A percentile compares a stretch with the other conserved stretches of the same genome.
Evolutionary conservation across 2,888 invertebrate species (phyloP).

Genomic region (Dynastes grantii): DNA sequence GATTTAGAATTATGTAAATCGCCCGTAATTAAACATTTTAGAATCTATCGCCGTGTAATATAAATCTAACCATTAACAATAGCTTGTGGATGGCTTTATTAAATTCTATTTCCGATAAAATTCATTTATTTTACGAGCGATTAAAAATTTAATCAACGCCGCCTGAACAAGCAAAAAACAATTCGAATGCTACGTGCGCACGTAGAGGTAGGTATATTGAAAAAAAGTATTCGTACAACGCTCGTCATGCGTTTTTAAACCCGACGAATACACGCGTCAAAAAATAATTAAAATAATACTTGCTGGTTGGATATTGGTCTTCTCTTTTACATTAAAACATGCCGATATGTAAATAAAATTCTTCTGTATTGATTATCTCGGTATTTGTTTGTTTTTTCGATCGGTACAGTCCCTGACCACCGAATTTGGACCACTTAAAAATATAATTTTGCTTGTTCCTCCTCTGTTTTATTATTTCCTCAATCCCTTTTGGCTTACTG

Average conservation of each 20-base stretch:
- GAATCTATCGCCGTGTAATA: not conserved
- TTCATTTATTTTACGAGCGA: conserved; percentile 17
- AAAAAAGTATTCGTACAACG: not conserved
- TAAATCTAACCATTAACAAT: not conserved
- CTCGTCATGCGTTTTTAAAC: not conserved
- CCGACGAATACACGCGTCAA: not conserved
- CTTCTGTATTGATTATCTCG: too few relatives aligned
- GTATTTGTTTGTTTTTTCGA: too few relatives aligned
- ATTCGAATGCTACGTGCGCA: not conserved
- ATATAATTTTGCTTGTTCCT: too few relatives aligned
- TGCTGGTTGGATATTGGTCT: too few relatives aligned
- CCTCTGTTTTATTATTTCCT: too few relatives aligned
- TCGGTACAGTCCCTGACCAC: too few relatives aligned
- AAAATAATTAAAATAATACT: conserved; percentile 16
- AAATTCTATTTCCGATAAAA: conserved; percentile 20
- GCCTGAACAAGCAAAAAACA: not conserved
- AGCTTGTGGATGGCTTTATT: not conserved
- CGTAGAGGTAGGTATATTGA: not conserved
- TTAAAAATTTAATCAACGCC: conserved; percentile 18
- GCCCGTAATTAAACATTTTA: too few relatives aligned
- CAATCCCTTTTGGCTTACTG: too few relatives aligned
- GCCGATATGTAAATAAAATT: too few relatives aligned
- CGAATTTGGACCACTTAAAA: too few relatives aligned
- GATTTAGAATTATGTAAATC: too few relatives aligned
- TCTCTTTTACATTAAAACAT: too few relatives aligned